These are phyloP conservation scores for Sycobia sp. DNA, from an alignment of 1,140 invertebrate genomes.

Conservation along the genomic window DNA sequence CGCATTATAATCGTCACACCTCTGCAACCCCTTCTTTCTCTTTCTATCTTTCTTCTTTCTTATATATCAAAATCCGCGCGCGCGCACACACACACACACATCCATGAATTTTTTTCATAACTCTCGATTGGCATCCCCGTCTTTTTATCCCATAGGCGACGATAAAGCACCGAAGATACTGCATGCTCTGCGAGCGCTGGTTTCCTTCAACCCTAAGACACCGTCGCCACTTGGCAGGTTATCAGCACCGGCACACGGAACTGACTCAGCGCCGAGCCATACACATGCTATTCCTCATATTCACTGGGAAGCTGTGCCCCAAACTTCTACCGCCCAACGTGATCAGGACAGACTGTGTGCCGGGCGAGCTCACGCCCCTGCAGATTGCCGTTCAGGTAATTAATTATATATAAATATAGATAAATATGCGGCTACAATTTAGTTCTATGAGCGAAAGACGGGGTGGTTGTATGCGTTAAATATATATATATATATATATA, in stretches of 20 bases:
- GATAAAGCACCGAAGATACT: slow-evolving; percentile 56
- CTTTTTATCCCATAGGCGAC: slow-evolving; percentile 46
- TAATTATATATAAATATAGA: too few relatives aligned
- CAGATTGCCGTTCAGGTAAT: slow-evolving; percentile 60
- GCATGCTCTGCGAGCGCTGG: slow-evolving; percentile 58
- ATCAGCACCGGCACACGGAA: slow-evolving; percentile 58
- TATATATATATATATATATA: too few relatives aligned
- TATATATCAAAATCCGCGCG: too few relatives aligned
- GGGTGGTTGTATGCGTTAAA: too few relatives aligned
- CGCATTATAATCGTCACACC: too few relatives aligned
- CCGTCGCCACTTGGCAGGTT: slow-evolving; percentile 54
- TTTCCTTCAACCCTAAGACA: slow-evolving; percentile 54
- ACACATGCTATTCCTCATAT: slow-evolving; percentile 58
- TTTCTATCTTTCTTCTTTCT: too few relatives aligned
- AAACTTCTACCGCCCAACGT: slow-evolving; percentile 52
- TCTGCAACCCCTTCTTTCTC: too few relatives aligned
- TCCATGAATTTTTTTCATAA: too few relatives aligned
- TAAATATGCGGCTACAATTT: slow-evolving; percentile 24
- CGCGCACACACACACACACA: too few relatives aligned
- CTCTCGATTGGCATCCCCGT: too few relatives aligned
- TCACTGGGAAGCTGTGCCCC: slow-evolving; percentile 58
- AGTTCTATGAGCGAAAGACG: too few relatives aligned
- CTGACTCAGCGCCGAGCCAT: slow-evolving; percentile 58
- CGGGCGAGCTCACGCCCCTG: slow-evolving; percentile 57
- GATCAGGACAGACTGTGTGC: slow-evolving; percentile 49